phyloP scores from a whole-genome alignment of 2,888 invertebrate genomes.

The Coelopa pilipes region DNA sequence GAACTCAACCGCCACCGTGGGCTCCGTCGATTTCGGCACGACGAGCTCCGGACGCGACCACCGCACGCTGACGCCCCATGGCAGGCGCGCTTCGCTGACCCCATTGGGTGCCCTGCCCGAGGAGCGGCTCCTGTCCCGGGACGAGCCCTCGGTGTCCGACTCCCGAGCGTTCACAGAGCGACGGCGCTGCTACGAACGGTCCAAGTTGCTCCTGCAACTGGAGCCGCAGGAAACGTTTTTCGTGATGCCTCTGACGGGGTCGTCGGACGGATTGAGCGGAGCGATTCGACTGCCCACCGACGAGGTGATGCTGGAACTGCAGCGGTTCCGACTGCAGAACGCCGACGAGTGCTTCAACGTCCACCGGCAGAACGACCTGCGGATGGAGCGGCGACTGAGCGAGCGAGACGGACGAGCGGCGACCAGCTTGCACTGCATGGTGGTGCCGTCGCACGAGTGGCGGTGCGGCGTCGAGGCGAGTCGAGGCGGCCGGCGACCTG shows the following conservation, averaged over 20 bases:
- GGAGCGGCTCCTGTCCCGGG: neutral
- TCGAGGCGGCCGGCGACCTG: neutral
- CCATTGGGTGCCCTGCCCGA: neutral
- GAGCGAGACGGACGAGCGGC: neutral
- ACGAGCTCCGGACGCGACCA: neutral
- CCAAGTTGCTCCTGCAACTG: neutral
- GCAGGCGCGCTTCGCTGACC: neutral
- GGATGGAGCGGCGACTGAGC: slow-evolving; percentile 6
- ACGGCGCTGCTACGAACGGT: slow-evolving; percentile 27
- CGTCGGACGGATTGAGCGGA: neutral
- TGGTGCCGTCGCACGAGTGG: neutral
- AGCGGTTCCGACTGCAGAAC: slow-evolving; percentile 26
- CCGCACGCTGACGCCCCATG: too few relatives aligned
- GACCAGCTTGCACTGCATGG: neutral
- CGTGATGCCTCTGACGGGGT: neutral
- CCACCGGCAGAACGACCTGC: slow-evolving; percentile 17
- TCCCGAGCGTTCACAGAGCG: slow-evolving; percentile 14
- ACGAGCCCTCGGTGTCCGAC: too few relatives aligned
- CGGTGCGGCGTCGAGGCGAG: neutral
- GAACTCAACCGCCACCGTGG: slow-evolving; percentile 1
- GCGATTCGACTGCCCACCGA: neutral
- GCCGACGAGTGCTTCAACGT: slow-evolving; percentile 27
- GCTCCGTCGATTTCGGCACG: neutral
- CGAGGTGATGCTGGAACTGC: neutral
- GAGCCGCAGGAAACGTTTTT: slow-evolving; percentile 1